Evolutionary conservation across 2,888 invertebrate genomes (phyloP).

Genomic region (Deilephila porcellus): DNA sequence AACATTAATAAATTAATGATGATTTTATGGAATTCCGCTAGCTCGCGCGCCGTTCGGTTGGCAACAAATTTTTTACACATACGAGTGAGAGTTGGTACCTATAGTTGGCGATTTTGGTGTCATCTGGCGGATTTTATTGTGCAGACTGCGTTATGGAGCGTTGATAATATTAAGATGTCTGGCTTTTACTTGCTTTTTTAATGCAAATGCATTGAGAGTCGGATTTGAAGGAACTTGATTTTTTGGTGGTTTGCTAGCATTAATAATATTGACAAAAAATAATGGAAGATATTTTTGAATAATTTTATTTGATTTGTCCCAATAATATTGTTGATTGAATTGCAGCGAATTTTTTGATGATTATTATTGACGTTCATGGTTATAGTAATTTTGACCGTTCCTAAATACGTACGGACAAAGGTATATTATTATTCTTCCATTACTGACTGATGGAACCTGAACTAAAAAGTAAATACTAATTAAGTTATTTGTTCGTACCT

Average conservation of each 20-base stretch:
- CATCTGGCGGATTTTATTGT: constrained; percentile 19
- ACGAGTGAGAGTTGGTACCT: constrained; percentile 23
- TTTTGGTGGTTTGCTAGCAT: background rate
- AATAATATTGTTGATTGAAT: background rate
- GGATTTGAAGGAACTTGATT: background rate
- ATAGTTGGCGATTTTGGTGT: constrained; percentile 21
- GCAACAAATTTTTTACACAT: constrained; percentile 17
- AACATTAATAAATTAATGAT: constrained; percentile 84
- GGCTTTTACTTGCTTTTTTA: constrained; percentile 26
- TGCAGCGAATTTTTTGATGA: background rate
- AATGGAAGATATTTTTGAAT: background rate
- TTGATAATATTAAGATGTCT: constrained; percentile 31
- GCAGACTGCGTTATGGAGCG: constrained; percentile 29
- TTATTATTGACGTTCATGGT: too few species aligned
- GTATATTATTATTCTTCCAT: too few species aligned
- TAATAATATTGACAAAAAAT: background rate
- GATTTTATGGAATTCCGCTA: constrained; percentile 82
- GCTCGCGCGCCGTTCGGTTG: constrained; percentile 39
- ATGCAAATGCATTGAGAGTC: constrained; percentile 7
- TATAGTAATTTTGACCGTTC: too few species aligned
- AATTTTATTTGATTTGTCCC: background rate
- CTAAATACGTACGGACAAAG: too few species aligned
- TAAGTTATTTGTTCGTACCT: background rate
- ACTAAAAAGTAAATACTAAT: too few species aligned
- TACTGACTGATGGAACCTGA: too few species aligned